These are phyloP conservation scores for Microtus oregoni DNA, from an alignment of 2,113 vertebrate genomes.

Conservation along the genomic window DNA sequence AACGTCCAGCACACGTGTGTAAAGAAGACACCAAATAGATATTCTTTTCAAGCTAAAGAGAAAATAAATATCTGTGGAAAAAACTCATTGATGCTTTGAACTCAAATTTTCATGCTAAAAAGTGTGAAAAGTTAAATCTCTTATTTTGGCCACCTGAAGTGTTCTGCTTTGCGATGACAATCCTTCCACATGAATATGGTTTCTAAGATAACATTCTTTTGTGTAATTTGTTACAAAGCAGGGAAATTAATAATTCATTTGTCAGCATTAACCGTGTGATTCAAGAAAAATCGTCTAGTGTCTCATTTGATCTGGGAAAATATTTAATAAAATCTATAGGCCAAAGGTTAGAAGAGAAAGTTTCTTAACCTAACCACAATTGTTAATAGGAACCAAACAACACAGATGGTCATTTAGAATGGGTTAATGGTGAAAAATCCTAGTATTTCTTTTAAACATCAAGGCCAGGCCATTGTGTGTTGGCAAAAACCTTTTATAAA, in stretches of 20 bases:
- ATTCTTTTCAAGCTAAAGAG: neutral
- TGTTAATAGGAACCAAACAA: neutral
- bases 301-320: neutral
- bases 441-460: slow-evolving; percentile 1
- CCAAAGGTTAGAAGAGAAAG: neutral
- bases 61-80: neutral
- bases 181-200: accelerated
- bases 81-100: neutral
- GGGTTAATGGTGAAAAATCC: neutral
- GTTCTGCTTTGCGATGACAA: neutral
- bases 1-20: neutral
- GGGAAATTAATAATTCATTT: neutral
- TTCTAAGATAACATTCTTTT: neutral
- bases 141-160: accelerated
- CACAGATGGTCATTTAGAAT: neutral
- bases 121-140: neutral
- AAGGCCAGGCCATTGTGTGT: neutral
- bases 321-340: neutral
- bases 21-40: neutral
- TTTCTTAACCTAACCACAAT: neutral
- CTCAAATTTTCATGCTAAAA: neutral
- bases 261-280: neutral
- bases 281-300: neutral
- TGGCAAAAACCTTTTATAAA: neutral
- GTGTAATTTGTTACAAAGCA: neutral